phyloP scores from a whole-genome alignment of 2,113 vertebrate species.

The Panurus biarmicus region DNA sequence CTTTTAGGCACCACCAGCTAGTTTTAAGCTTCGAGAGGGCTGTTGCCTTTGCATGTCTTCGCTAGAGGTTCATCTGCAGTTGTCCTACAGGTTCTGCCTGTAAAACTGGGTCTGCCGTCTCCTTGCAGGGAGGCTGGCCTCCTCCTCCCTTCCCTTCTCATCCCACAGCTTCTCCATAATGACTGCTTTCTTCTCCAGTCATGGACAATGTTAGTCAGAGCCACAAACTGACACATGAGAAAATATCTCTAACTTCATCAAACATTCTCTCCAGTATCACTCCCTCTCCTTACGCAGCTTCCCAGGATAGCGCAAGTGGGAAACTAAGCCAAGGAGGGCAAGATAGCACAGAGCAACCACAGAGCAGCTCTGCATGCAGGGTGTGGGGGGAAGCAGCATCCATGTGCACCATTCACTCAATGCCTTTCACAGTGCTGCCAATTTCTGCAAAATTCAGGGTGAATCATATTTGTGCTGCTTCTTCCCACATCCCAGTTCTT shows the following conservation, averaged over 20 bases:
- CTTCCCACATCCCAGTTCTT: background rate
- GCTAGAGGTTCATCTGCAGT: background rate
- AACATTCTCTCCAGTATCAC: background rate
- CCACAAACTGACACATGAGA: background rate
- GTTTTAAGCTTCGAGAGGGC: background rate
- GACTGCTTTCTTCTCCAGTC: background rate
- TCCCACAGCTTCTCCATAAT: background rate
- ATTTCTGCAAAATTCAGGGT: background rate
- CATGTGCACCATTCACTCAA: background rate
- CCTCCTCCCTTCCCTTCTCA: background rate
- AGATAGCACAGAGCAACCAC: background rate
- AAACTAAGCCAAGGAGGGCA: background rate
- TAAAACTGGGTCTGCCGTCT: background rate
- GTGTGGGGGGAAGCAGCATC: background rate
- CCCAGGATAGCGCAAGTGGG: background rate
- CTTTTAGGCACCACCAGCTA: background rate
- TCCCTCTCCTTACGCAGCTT: background rate
- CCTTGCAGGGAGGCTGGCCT: background rate
- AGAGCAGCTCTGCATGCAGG: rapidly evolving
- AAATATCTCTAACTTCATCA: background rate
- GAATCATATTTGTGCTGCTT: background rate
- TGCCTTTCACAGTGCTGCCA: rapidly evolving
- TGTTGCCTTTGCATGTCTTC: conserved; percentile 17
- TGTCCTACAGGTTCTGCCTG: conserved; percentile 45
- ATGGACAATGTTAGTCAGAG: background rate